Percentiles rank a stretch among this genome's conserved stretches.
These are phyloP conservation scores for Hippopotamus amphibius DNA, from an alignment of 2,113 vertebrate genomes.

Conservation along the genomic window DNA sequence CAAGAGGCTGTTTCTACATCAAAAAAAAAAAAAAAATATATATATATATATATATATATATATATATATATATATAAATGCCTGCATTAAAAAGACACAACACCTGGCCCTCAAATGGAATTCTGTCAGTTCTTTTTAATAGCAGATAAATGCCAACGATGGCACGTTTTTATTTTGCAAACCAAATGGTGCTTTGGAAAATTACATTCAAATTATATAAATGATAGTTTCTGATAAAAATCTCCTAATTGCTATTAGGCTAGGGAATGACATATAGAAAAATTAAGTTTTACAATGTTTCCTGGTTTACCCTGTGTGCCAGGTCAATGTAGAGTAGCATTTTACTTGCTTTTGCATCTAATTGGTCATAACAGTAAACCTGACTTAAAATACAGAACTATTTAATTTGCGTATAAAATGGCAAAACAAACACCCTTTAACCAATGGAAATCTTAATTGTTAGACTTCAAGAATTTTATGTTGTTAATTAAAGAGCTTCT, in stretches of 20 bases:
- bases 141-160: background rate
- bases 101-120: background rate
- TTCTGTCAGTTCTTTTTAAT: slow-evolving; percentile 18
- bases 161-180: slow-evolving; percentile 15
- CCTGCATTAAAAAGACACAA: background rate
- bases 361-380: slow-evolving; percentile 25
- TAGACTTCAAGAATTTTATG: background rate
- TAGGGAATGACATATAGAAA: background rate
- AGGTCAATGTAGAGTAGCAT: background rate
- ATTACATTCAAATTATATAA: background rate
- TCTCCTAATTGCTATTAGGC: background rate
- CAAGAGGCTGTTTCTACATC: background rate
- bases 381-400: slow-evolving; percentile 6
- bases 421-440: background rate
- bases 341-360: slow-evolving; percentile 23
- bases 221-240: slow-evolving; percentile 11
- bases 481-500: background rate
- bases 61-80: slow-evolving; percentile 45
- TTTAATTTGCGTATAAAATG: slow-evolving; percentile 35
- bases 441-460: background rate
- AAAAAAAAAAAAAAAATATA: slow-evolving; percentile 1
- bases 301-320: background rate
- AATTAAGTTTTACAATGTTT: background rate
- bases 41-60: too few species aligned
- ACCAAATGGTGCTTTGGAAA: slow-evolving; percentile 7